Evolutionary conservation across 2,888 invertebrate species (phyloP), one percentile per base, ranked within the genome.

Genomic region (Diarsia mendica): DNA sequence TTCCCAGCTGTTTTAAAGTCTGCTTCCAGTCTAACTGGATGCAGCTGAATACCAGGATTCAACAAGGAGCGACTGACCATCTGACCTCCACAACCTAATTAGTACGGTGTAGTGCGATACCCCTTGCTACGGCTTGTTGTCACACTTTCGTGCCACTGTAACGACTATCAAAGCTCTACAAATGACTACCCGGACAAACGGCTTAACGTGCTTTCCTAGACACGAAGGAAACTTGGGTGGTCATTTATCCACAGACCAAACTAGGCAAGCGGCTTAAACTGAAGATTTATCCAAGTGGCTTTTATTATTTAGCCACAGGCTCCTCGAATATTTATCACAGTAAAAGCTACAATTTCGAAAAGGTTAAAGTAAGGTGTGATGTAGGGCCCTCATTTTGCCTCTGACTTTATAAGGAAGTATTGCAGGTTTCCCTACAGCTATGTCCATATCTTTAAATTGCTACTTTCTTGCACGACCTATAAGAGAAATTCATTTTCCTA

Each of bases 301-400:
- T 0, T 33, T 53, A 71, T 33, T 13, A 68, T 13, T 28, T 53
- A 53, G 53, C 53, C n/a, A 53, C 23, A 11, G 23, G 53, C n/a
- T 23, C 1, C 11, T 23, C 4, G 6, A 15, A 20, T 46, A 33
- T 53, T 4, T 20, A 18, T 33, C 3, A 20, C 2, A 28, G 33
- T 51, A 51, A 33, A 64, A 49, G 23, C 44, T 58, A 18, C 23
- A 20, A 77, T 80, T 55, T 64, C 0, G 20, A 1, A 80, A 64
- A 74, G 55, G 77, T 65, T 49, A 46, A 51, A 64, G 49, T 46
- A 77, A 80, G 74, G 33, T 28, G 5, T 72, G 53, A 48, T 80
- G 13, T 72, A 63, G 18, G 18, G 23, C 39, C 61, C 28, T 72
- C n/a, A 44, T 28, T 49, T 80, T 49, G 48, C 3, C 10, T 72